These are phyloP conservation scores for Epicampocera succincta DNA, from an alignment of 2,888 invertebrate genomes.

Conservation along the genomic window DNA sequence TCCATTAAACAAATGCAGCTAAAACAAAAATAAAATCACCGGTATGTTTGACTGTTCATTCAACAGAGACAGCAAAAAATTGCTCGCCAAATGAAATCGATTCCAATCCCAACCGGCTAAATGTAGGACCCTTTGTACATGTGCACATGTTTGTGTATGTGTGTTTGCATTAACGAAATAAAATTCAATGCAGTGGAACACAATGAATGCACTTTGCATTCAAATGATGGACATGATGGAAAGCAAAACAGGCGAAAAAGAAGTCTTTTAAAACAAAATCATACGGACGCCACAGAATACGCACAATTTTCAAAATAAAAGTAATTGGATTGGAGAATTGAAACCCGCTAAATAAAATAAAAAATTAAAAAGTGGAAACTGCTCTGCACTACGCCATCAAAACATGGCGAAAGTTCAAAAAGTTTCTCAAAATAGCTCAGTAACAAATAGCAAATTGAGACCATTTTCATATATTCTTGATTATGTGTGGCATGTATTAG, in stretches of 20 bases:
- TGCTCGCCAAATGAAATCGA: conserved; percentile 57
- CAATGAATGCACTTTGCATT: conserved; percentile 61
- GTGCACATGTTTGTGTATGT: neutral
- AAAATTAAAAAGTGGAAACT: conserved; percentile 3
- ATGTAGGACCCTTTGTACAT: neutral
- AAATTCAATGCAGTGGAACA: conserved; percentile 52
- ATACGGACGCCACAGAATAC: conserved; percentile 64
- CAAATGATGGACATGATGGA: conserved; percentile 59
- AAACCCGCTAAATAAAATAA: conserved; percentile 52
- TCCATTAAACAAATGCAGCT: conserved; percentile 23
- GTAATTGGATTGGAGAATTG: too few relatives aligned
- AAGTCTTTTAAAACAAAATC: conserved; percentile 50
- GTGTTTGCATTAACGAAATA: neutral
- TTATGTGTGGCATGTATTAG: too few relatives aligned
- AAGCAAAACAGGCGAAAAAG: conserved; percentile 30
- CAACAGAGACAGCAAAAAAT: conserved; percentile 58
- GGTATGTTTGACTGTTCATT: conserved; percentile 57
- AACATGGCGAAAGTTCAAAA: neutral
- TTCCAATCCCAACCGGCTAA: conserved; percentile 21
- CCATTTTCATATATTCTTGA: too few relatives aligned
- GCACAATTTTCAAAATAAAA: conserved; percentile 71
- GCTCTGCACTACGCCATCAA: neutral
- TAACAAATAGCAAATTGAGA: too few relatives aligned
- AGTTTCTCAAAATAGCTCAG: too few relatives aligned
- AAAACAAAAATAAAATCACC: conserved; percentile 40